A percentile compares a stretch with the other conserved stretches of the same genome.
Conservation (phyloP, 2,888 invertebrate species). For the Priocnemis perturbator region DNA sequence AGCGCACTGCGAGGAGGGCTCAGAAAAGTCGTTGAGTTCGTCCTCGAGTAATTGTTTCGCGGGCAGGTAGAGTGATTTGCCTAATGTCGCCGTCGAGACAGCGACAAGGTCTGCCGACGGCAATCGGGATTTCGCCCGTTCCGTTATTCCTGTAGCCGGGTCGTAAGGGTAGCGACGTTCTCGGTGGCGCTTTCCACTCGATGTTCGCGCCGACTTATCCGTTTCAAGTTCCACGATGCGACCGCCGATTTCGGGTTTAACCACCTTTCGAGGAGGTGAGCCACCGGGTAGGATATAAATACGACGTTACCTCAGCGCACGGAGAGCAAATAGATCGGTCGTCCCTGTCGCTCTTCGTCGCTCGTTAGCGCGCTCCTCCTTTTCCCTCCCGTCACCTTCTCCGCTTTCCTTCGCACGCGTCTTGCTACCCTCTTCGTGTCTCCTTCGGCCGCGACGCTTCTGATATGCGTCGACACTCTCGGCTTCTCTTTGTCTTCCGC, state of each 20-base stretch:
- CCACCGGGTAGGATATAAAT: conserved; percentile 17
- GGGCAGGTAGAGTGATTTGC: conserved; percentile 8
- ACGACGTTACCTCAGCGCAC: conserved; percentile 8
- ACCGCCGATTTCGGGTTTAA: conserved; percentile 28
- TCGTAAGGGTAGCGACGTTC: too few relatives aligned
- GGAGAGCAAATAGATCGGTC: conserved; percentile 18
- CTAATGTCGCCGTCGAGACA: not conserved
- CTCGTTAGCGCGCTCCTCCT: too few relatives aligned
- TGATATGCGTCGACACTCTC: too few relatives aligned
- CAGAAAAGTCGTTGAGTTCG: too few relatives aligned
- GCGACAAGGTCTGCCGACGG: too few relatives aligned
- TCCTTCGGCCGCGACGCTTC: too few relatives aligned
- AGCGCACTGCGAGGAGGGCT: too few relatives aligned
- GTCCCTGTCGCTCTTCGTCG: too few relatives aligned
- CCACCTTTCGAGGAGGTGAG: conserved; percentile 14
- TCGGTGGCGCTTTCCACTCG: not conserved
- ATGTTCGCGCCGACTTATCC: not conserved
- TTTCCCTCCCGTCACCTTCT: too few relatives aligned
- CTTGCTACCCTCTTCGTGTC: too few relatives aligned
- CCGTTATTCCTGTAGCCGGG: not conserved
- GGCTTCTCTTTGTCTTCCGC: not conserved
- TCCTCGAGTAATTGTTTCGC: not conserved
- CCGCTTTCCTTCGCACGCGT: too few relatives aligned
- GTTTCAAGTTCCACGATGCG: not conserved
- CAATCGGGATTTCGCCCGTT: too few relatives aligned